A percentile compares a stretch with the other conserved stretches of the same genome.
Conservation (phyloP, 1,140 invertebrate genomes). For the Littorina saxatilis region DNA sequence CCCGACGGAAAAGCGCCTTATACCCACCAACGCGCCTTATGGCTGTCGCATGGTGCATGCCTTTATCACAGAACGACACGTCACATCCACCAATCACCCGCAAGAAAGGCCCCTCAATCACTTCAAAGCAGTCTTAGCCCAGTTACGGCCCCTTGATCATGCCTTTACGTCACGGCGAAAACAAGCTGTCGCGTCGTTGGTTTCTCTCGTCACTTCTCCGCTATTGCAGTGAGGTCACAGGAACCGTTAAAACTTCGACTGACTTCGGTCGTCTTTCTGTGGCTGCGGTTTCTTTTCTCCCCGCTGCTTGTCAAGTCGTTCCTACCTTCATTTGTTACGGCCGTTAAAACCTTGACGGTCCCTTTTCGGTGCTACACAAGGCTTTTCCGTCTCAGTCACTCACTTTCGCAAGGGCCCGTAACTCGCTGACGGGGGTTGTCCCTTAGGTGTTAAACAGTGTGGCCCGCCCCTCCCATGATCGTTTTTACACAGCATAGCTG, state of each 20-base stretch:
- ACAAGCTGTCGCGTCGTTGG: conserved; percentile 22
- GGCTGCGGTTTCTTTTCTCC: no score
- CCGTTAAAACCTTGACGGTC: conserved; percentile 13
- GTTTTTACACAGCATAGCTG: background rate
- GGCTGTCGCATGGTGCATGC: background rate
- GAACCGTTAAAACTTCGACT: no score
- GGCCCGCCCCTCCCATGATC: conserved; percentile 16
- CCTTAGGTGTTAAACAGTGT: conserved; percentile 9
- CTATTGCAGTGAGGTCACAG: no score
- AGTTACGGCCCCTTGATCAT: conserved; percentile 24
- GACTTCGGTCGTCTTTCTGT: no score
- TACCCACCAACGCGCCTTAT: no score
- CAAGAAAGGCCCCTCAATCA: conserved; percentile 20
- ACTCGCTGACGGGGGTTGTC: background rate
- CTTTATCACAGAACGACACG: background rate
- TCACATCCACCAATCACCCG: conserved; percentile 12
- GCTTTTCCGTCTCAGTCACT: no score
- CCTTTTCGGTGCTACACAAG: background rate
- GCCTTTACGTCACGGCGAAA: conserved; percentile 26
- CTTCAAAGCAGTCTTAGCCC: conserved; percentile 15
- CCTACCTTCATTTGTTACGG: background rate
- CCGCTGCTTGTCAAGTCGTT: no score
- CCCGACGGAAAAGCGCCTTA: background rate
- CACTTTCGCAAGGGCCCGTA: background rate
- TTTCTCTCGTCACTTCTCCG: background rate